Base-by-base conservation (phyloP, 2,888 invertebrate species). In the Pammene fasciana region DNA sequence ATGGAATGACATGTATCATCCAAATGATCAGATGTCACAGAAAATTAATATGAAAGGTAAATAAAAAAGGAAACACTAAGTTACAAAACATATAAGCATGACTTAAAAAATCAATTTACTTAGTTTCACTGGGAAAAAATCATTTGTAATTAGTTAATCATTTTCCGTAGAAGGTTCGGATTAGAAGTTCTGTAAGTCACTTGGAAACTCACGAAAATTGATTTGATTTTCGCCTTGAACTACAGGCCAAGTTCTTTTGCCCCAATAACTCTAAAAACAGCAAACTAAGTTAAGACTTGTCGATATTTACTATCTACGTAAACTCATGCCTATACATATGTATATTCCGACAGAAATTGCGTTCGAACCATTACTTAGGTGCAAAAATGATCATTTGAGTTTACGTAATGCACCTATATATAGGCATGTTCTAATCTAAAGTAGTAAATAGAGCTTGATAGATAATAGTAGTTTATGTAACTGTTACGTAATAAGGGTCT, bases 181-280 rank as follows among this genome's bases (percentile, higher is more conserved):
- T 55, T 38, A 62, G 48, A 56, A 61, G 61, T 67, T 46, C 45
- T 55, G 46, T 18, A 54, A 60, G 55, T 55, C 38, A 61, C 68
- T 56, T 56, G 68, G 56, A 61, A 67, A 62, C 62, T 68, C 62
- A 26, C 48, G 14, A 59, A 18, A 52, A 59, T 9, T 65, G 57
- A 68, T 68, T 68, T 65, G 68, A 68, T 68, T 68, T 68, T 46
- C 64, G 45, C 14, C 52, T 41, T 52, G 57, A 68, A 65, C 62
- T 64, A 56, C n/a, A 41, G 38, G 26, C 36, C 50, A 59, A 64
- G 64, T 64, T 59, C 52, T 57, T 65, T 68, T 57, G 64, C 64
- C 50, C 59, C 57, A 52, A 59, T 68, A 64, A 59, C 57, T 64
- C 52, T 50, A 52, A 57, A 57, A 57, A 57, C 16, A 48, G 62